These are phyloP conservation scores for Sterna hirundo DNA, from an alignment of 2,113 vertebrate species.

Conservation along the genomic window DNA sequence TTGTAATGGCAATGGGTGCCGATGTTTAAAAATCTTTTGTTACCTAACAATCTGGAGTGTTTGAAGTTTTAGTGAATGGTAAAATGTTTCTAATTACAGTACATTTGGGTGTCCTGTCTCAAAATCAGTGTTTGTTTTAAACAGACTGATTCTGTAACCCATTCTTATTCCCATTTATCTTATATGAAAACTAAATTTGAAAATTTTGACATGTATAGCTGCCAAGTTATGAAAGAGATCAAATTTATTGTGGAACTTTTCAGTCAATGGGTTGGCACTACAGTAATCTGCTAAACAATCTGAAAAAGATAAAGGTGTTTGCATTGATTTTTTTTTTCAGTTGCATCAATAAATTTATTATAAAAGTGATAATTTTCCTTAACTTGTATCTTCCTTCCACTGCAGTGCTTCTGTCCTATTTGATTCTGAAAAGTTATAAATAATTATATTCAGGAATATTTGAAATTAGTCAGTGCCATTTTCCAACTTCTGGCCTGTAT, in stretches of 20 bases:
- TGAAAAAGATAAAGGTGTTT: constrained; percentile 15
- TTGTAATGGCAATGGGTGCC: constrained; percentile 65
- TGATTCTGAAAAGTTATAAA: not conserved
- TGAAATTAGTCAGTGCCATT: not conserved
- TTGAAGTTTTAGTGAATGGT: constrained; percentile 33
- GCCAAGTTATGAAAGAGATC: not conserved
- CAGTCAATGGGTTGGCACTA: not conserved
- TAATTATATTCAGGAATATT: constrained; percentile 2
- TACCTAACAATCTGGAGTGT: constrained; percentile 11
- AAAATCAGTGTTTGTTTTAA: not conserved
- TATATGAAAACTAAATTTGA: not conserved
- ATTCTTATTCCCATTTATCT: not conserved
- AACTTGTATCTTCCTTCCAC: not conserved
- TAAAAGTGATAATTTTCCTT: not conserved
- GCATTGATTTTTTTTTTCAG: not conserved
- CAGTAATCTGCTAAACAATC: not conserved
- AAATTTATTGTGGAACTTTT: not conserved
- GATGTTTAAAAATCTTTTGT: constrained; percentile 63
- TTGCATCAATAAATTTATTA: constrained; percentile 25
- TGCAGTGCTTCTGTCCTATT: not conserved
- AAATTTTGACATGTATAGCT: not conserved
- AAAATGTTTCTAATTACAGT: constrained; percentile 31
- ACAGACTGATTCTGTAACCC: not conserved
- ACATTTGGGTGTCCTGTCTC: not conserved
- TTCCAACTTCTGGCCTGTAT: not conserved